A percentile compares a stretch with the other conserved stretches of the same genome.
phyloP scores from a whole-genome alignment of 2,113 vertebrate genomes.

The Origma solitaria region DNA sequence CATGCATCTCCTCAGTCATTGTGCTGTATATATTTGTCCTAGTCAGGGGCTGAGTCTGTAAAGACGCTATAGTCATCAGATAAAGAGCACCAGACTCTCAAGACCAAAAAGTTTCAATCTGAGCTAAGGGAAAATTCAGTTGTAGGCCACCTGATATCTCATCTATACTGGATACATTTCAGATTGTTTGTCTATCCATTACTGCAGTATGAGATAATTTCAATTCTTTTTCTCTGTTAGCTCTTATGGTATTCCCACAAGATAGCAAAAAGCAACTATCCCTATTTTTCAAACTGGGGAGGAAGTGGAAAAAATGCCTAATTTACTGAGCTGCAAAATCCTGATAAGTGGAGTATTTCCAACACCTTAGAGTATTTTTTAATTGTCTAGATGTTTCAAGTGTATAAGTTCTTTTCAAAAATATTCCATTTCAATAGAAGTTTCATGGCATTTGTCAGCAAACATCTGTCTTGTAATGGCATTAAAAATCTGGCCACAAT shows the following conservation, averaged over 20 bases:
- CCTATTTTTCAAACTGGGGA: background rate
- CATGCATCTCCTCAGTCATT: background rate
- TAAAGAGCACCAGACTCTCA: background rate
- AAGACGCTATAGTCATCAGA: background rate
- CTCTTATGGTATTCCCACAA: background rate
- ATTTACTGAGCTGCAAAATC: background rate
- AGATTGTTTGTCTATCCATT: background rate
- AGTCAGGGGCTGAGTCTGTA: background rate
- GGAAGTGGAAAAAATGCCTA: background rate
- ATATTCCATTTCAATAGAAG: background rate
- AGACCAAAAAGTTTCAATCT: background rate
- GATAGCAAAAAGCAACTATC: background rate
- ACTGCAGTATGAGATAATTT: background rate
- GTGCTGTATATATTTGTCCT: background rate
- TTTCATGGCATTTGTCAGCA: background rate
- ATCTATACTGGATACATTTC: background rate
- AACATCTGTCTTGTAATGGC: background rate
- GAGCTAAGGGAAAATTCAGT: background rate
- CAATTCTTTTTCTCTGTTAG: fast-evolving
- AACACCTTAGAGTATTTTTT: background rate
- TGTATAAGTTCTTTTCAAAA: background rate
- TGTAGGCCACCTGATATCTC: background rate
- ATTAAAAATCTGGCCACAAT: background rate
- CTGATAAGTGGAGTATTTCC: background rate
- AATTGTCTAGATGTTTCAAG: background rate